Evolutionary conservation across 1,140 invertebrate genomes (phyloP), one percentile per base, ranked within the genome.

Genomic region (Anadara kagoshimensis): DNA sequence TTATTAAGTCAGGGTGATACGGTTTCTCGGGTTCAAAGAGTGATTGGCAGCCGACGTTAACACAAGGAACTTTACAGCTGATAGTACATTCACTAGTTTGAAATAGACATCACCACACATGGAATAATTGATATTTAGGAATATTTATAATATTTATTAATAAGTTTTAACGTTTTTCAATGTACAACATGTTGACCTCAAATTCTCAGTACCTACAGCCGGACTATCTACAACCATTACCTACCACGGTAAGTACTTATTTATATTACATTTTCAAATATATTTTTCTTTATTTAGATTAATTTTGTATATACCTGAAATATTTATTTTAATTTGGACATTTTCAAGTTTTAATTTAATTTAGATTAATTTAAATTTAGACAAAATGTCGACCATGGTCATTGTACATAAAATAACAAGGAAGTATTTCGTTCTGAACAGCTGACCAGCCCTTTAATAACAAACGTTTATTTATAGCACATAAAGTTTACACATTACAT

Each of bases 161-260:
- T 36, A 36, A 36, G n/a, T 36, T 36, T 36, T 36, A 36, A 36
- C 2, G 29, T 36, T 36, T 36, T 36, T 36, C 29, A 36, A 36
- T 36, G 29, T 73, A 78, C 73, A 82, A 79, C 49, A 85, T 86
- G 81, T 77, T 86, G 67, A 80, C 82, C 4, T 80, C 85, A 36
- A 82, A 75, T 63, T 81, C 84, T 16, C 86, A 89, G 74, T 89
- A 89, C 63, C 79, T 88, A 7, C 84, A 89, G 58, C 87, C 86
- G 78, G 87, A 89, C 73, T 88, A 88, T 73, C 78, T 88, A 3
- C 87, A 89, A 49, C 87, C 87, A 36, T 73, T 89, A 22, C 87
- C 87, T 24, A 88, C 87, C n/a, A 88, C 86, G 68, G 87, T 89
- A 82, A 80, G 86, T 79, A 49, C 20, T 51, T 29, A 16, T 3